Percentiles rank a stretch among this genome's conserved stretches.
These are phyloP conservation scores for Riparia riparia DNA, from an alignment of 2,113 vertebrate genomes.

Conservation along the genomic window DNA sequence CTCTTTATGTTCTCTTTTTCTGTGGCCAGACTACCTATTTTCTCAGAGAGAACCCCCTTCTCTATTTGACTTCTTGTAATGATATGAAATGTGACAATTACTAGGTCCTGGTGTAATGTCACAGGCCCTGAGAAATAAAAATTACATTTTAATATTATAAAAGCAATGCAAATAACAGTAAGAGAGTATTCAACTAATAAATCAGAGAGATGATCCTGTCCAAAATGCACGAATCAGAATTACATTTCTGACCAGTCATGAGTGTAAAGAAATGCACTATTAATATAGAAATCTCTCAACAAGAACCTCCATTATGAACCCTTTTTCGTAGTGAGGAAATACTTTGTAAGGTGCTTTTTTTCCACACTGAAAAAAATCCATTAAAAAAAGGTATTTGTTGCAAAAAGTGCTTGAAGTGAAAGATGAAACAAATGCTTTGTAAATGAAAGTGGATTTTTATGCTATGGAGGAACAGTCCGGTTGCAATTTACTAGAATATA, in stretches of 20 bases:
- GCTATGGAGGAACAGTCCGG: not conserved
- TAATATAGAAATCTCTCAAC: not conserved
- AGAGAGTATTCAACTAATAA: not conserved
- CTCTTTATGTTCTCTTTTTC: constrained; percentile 27
- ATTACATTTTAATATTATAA: not conserved
- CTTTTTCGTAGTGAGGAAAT: not conserved
- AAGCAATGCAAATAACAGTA: not conserved
- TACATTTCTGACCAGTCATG: not conserved
- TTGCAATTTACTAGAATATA: not conserved
- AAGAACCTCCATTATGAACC: not conserved
- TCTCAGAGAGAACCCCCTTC: not conserved
- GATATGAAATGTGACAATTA: not conserved
- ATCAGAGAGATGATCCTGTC: not conserved
- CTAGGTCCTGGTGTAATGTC: not conserved
- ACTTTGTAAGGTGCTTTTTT: not conserved
- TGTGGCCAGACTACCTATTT: constrained; percentile 7
- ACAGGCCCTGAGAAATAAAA: not conserved
- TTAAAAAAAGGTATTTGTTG: not conserved
- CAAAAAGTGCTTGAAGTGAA: not conserved
- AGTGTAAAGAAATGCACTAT: not conserved
- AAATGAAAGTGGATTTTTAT: not conserved
- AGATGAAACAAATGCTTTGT: not conserved
- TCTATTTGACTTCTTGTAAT: not conserved
- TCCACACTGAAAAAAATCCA: not conserved
- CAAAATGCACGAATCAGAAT: not conserved